Evolutionary conservation across 2,797 vertebrate genomes (phyloP), one percentile per base, ranked within the genome.

Genomic region (Liasis olivaceus): DNA sequence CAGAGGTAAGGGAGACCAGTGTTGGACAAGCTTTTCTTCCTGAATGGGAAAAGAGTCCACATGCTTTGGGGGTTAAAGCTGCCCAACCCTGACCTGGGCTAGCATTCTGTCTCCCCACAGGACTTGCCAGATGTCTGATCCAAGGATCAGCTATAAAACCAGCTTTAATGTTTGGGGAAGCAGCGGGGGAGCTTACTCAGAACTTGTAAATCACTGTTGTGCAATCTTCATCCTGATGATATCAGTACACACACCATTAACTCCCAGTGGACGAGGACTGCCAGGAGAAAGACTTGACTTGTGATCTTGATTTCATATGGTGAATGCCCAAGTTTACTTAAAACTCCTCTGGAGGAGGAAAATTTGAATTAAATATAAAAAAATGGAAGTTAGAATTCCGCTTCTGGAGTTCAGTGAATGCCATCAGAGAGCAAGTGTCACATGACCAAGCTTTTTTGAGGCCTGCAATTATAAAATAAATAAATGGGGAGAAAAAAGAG

Each of bases 391-490:
- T 58, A 47, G 20, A 31, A 88, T 66, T 91, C 89, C 31, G 36
- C 62, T 93, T 84, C 47, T 88, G 69, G 85, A 20, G 31, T 54
- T 64, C 47, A 88, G 51, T 88, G 69, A 91, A 90, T 88, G 69
- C 60, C 86, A 84, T 66, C 51, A 93, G 88, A 87, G 36, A 54
- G 31, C 91, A 64, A 87, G 47, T 58, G 36, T 90, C 66, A 22
- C 5, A 5, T 92, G 51, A 88, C 59, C 36, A 86, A 94, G 94
- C 85, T 88, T 56, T 56, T 81, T 51, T 51, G 0, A 93, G 90
- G 60, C 60, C 90, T 89, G 59, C 0, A 7, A 54, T 54, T 85
- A 95, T 95, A 93, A 96, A 95, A 96, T 93, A 96, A 96, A 97
- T 95, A 95, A 93, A 92, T 15, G 22, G 87, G 60, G 89, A 69